Conservation (phyloP, 2,113 vertebrate species). For the Aix galericulata region DNA sequence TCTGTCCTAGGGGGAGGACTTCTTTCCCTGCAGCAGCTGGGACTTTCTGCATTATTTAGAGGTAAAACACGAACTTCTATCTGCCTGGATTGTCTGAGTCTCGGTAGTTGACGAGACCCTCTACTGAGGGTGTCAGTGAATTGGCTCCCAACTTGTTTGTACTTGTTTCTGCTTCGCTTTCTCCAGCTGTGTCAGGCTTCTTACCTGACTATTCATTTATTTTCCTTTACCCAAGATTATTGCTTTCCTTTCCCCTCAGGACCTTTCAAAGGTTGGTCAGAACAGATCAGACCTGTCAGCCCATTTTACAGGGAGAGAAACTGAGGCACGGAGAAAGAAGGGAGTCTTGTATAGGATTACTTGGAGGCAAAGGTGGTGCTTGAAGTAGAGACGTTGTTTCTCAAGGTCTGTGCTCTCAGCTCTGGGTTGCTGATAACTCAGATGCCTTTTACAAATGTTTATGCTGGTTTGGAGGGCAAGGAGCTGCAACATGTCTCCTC, state of each 20-base stretch:
- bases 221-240: neutral
- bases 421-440: fast-evolving
- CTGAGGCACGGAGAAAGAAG: neutral
- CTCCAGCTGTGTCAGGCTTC: neutral
- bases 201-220: neutral
- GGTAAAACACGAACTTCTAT: neutral
- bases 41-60: neutral
- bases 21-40: neutral
- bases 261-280: neutral
- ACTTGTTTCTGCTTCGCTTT: conserved; percentile 15
- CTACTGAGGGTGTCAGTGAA: neutral
- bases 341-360: fast-evolving
- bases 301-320: neutral
- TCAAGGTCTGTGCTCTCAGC: neutral
- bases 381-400: neutral
- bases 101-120: neutral
- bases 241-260: fast-evolving
- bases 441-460: fast-evolving
- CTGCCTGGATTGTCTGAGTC: neutral
- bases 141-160: neutral
- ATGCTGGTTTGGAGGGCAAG: neutral
- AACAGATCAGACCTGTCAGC: neutral
- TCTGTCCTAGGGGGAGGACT: neutral
- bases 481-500: neutral
- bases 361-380: neutral